Conservation (phyloP, 2,888 invertebrate species). For the Heteromurus nitidus region DNA sequence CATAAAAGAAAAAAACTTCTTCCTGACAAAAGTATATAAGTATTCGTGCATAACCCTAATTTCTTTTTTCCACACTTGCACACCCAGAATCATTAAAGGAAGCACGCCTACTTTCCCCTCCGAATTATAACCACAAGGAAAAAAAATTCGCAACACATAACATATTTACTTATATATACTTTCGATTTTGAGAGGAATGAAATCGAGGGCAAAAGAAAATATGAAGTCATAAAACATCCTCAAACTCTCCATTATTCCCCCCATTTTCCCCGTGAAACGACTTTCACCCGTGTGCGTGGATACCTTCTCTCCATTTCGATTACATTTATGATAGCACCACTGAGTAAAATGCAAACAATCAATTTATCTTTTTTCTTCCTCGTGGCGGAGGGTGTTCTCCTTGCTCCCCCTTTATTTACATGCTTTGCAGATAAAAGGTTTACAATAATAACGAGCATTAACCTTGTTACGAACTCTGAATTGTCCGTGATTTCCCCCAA, state of each 20-base stretch:
- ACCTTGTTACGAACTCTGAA: background rate
- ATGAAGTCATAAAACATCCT: constrained; percentile 36
- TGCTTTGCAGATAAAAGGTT: background rate
- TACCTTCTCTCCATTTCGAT: constrained; percentile 26
- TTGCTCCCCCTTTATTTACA: constrained; percentile 10
- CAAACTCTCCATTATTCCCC: background rate
- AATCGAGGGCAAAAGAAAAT: too few species aligned
- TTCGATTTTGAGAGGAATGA: too few species aligned
- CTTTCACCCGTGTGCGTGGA: too few species aligned
- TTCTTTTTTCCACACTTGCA: too few species aligned
- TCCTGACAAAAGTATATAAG: too few species aligned
- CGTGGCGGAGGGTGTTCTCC: background rate
- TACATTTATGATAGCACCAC: constrained; percentile 45
- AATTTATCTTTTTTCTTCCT: constrained; percentile 30
- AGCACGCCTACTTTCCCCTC: too few species aligned
- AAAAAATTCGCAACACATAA: too few species aligned
- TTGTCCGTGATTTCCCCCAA: background rate
- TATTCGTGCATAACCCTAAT: too few species aligned
- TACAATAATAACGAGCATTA: constrained; percentile 4
- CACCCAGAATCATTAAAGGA: too few species aligned
- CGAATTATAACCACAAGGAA: too few species aligned
- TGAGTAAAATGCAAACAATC: constrained; percentile 46
- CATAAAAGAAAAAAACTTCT: too few species aligned
- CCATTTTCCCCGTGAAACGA: constrained; percentile 15
- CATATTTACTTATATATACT: too few species aligned